Evolutionary conservation across 2,797 vertebrate genomes (phyloP).

Genomic region (Danio tinwini): DNA sequence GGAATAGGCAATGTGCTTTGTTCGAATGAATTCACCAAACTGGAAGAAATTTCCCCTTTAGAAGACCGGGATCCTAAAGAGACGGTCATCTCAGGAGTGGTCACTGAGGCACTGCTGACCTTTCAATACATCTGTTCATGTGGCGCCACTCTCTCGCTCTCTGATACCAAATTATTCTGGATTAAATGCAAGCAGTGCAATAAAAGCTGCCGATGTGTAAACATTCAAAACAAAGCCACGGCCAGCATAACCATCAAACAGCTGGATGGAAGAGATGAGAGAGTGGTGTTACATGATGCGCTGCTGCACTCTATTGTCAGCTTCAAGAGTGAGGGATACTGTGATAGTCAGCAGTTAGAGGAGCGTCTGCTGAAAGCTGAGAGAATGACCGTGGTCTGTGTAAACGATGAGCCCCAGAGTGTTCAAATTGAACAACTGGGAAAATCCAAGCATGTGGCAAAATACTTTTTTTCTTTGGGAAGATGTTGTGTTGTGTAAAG

Average conservation of each 20-base stretch:
- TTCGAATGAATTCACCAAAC: background rate
- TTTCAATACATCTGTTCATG: conserved; percentile 21
- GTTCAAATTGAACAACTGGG: background rate
- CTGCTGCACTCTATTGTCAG: conserved; percentile 33
- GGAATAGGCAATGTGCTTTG: conserved; percentile 22
- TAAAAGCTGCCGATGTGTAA: conserved; percentile 25
- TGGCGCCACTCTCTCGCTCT: background rate
- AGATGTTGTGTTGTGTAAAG: background rate
- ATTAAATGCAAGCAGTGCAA: conserved; percentile 17
- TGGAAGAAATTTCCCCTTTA: background rate
- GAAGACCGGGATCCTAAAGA: background rate
- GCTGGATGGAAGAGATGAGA: background rate
- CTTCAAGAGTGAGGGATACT: conserved; percentile 27
- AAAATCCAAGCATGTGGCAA: background rate
- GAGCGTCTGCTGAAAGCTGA: conserved; percentile 1
- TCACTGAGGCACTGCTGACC: background rate
- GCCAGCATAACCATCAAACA: conserved; percentile 31
- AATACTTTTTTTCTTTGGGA: background rate
- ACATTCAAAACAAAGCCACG: background rate
- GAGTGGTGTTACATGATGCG: conserved; percentile 3
- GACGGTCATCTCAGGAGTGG: conserved; percentile 5
- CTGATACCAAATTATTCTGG: background rate
- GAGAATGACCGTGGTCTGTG: background rate
- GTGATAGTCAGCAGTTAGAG: conserved; percentile 23
- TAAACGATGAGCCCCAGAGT: background rate